Conservation (phyloP, 1,140 invertebrate genomes). For the Drosophila lini region DNA sequence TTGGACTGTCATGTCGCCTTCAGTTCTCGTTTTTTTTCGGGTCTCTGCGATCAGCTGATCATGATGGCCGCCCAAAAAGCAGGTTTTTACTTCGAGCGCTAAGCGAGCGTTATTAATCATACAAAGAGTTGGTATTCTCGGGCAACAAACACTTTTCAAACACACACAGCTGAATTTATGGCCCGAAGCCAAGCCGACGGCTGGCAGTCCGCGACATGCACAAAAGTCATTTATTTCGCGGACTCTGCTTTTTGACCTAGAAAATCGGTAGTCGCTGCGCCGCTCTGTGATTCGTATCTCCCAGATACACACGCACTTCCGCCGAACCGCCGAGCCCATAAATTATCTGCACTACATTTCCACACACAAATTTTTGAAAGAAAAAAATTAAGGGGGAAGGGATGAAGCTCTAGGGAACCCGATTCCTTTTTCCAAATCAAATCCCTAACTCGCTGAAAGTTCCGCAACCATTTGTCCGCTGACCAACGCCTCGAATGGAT, state of each 20-base stretch:
- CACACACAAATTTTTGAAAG: slow-evolving; percentile 10
- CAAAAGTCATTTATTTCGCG: slow-evolving; percentile 77
- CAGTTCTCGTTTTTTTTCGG: slow-evolving; percentile 16
- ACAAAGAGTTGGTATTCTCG: slow-evolving; percentile 28
- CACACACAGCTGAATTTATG: slow-evolving; percentile 58
- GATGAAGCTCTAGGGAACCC: neutral
- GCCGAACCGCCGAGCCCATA: slow-evolving; percentile 56
- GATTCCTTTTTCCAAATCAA: slow-evolving; percentile 36
- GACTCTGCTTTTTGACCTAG: slow-evolving; percentile 67
- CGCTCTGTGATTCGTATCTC: slow-evolving; percentile 56
- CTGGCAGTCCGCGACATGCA: slow-evolving; percentile 65
- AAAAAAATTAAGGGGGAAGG: neutral
- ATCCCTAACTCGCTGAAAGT: slow-evolving; percentile 65
- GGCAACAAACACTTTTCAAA: slow-evolving; percentile 63
- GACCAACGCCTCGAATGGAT: slow-evolving; percentile 62
- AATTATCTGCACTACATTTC: slow-evolving; percentile 68
- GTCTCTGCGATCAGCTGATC: slow-evolving; percentile 66
- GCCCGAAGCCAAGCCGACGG: slow-evolving; percentile 61
- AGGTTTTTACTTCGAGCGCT: slow-evolving; percentile 53
- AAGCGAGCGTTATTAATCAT: slow-evolving; percentile 68
- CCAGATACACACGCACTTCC: slow-evolving; percentile 79
- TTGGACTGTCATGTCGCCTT: slow-evolving; percentile 59
- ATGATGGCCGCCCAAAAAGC: slow-evolving; percentile 78
- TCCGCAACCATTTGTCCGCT: slow-evolving; percentile 67
- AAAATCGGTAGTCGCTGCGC: slow-evolving; percentile 54